Conservation (phyloP, 2,113 vertebrate species). For the Ciconia boyciana region DNA sequence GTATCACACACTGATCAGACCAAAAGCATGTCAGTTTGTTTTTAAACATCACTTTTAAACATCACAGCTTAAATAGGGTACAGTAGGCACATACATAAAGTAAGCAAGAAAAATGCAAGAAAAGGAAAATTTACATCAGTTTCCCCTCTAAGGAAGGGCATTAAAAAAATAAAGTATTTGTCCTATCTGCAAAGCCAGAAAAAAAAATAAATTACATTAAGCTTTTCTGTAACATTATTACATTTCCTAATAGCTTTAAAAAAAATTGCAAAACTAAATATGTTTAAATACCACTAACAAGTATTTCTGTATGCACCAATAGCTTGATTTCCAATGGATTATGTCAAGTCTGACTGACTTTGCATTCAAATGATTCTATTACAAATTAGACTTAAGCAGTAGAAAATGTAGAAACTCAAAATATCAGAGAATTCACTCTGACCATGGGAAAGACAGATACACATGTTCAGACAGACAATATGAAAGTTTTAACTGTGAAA, state of each 20-base stretch:
- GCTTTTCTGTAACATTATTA: constrained; percentile 13
- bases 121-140: not conserved
- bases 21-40: not conserved
- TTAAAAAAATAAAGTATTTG: not conserved
- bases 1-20: not conserved
- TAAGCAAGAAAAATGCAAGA: not conserved
- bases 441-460: not conserved
- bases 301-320: constrained; percentile 36
- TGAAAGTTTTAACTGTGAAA: not conserved
- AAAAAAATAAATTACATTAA: not conserved
- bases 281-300: constrained; percentile 40
- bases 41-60: not conserved
- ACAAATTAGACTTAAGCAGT: not conserved
- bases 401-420: not conserved
- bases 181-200: not conserved
- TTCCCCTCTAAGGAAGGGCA: not conserved
- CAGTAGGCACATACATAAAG: not conserved
- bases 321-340: constrained; percentile 13
- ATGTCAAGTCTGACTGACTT: not conserved
- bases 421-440: not conserved
- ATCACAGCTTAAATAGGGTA: not conserved
- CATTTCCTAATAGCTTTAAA: constrained; percentile 17
- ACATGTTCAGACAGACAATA: not conserved
- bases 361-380: constrained; percentile 49
- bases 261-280: not conserved